Evolutionary conservation across 1,140 invertebrate genomes (phyloP), one percentile per base, ranked within the genome.

Genomic region (Notospermus geniculatus): DNA sequence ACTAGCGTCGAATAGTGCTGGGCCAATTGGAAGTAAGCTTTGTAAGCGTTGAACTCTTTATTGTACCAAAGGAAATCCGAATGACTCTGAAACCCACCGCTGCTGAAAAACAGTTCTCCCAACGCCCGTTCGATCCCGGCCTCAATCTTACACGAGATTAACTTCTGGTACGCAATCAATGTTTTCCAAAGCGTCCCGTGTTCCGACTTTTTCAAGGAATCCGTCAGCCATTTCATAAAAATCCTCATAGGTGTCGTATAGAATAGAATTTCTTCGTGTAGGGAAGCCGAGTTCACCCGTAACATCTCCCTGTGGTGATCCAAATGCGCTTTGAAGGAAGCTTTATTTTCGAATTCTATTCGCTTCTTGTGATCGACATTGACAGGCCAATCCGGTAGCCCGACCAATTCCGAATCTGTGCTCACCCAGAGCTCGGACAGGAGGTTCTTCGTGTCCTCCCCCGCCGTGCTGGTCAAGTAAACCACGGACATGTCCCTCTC

Each of bases 101-200:
- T 55, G 5, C 65, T 63, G 50, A 66, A 75, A 58, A 67, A 73
- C 29, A 72, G 62, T 1, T 66, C 62, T 1, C 73, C 73, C 4
- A 73, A 58, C 1, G 73, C 70, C 1, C 73, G 41, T 50, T 75
- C 73, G 15, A 73, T 67, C n/a, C 73, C 73, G 19, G 69, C 53
- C 17, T 70, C 64, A 43, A 73, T 70, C 59, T 73, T 75, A 0
- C 60, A 65, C 19, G 66, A 67, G 11, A 72, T 64, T 9, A 73
- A 62, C 58, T 75, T 71, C 63, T 72, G 70, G 45, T 71, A 72
- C 13, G 71, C 71, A 5, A 75, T 71, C 9, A 75, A 60, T 5
- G 67, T 65, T 54, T 71, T 71, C 73, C 73, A 75, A 17, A 73
- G 59, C 11, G 67, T 63, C 1, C 68, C 69, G 52, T 63, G 63